These are phyloP conservation scores for Cyanoramphus novaezelandiae DNA, from an alignment of 2,113 vertebrate species.

Conservation along the genomic window DNA sequence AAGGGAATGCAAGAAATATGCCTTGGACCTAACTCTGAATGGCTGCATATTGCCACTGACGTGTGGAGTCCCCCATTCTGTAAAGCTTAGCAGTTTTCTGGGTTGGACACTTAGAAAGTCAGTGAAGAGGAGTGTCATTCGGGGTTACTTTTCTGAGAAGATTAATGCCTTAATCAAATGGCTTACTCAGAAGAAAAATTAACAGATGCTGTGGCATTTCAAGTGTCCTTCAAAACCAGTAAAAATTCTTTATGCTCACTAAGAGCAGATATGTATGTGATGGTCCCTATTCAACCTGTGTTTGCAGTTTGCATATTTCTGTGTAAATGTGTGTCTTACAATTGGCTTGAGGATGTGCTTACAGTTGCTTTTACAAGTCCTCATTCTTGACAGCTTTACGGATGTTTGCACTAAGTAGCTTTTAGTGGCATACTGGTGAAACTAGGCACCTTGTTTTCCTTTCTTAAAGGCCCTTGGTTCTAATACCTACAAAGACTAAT, in stretches of 20 bases:
- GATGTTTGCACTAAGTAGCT: constrained; percentile 80
- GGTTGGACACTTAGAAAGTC: not conserved
- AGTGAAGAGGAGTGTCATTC: not conserved
- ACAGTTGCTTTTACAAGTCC: constrained; percentile 70
- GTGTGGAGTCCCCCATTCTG: not conserved
- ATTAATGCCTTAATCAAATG: constrained; percentile 13
- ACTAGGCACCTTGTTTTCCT: constrained; percentile 73
- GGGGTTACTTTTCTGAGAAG: not conserved
- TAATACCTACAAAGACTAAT: constrained; percentile 70
- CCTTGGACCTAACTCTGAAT: not conserved
- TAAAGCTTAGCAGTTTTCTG: not conserved
- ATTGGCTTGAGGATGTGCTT: constrained; percentile 65
- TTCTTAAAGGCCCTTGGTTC: constrained; percentile 69
- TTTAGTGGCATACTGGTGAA: constrained; percentile 71
- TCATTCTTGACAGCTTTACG: constrained; percentile 75
- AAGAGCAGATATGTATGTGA: not conserved
- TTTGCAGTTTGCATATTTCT: constrained; percentile 64
- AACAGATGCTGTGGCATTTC: not conserved
- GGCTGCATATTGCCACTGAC: not conserved
- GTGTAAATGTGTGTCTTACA: constrained; percentile 49
- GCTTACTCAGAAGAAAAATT: not conserved
- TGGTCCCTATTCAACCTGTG: not conserved
- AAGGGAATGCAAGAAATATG: not conserved
- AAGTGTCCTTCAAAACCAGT: not conserved
- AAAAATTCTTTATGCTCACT: not conserved